Conservation (phyloP, 2,113 vertebrate genomes). For the Cichladusa arquata region DNA sequence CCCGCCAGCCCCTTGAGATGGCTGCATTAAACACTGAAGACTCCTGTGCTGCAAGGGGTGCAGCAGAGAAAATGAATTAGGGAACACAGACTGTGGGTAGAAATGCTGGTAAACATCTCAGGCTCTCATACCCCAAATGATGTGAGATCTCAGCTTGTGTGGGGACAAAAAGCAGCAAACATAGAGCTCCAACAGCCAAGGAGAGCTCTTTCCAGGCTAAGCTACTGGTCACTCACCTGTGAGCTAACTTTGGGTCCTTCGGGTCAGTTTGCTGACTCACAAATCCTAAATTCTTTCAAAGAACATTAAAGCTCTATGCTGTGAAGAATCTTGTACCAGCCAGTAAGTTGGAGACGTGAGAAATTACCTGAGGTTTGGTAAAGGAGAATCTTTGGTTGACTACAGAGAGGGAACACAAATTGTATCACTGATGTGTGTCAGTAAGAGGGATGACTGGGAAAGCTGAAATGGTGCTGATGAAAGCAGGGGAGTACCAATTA, state of each 20-base stretch:
- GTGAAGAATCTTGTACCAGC: background rate
- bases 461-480: background rate
- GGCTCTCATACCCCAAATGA: background rate
- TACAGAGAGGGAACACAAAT: background rate
- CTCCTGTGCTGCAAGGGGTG: background rate
- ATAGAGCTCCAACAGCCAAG: background rate
- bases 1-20: background rate
- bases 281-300: background rate
- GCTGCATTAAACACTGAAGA: background rate
- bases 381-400: background rate
- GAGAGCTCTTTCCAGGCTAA: background rate
- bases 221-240: background rate
- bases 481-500: background rate
- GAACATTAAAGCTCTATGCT: background rate
- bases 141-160: rapidly evolving
- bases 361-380: background rate
- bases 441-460: background rate
- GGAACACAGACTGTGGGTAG: background rate
- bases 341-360: background rate
- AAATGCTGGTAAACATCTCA: background rate
- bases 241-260: background rate
- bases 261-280: background rate
- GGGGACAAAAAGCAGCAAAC: background rate
- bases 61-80: background rate
- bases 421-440: background rate